Evolutionary conservation across 64 coral and sea anemone genomes (phyloP).

Genomic region (Platygyra sinensis): DNA sequence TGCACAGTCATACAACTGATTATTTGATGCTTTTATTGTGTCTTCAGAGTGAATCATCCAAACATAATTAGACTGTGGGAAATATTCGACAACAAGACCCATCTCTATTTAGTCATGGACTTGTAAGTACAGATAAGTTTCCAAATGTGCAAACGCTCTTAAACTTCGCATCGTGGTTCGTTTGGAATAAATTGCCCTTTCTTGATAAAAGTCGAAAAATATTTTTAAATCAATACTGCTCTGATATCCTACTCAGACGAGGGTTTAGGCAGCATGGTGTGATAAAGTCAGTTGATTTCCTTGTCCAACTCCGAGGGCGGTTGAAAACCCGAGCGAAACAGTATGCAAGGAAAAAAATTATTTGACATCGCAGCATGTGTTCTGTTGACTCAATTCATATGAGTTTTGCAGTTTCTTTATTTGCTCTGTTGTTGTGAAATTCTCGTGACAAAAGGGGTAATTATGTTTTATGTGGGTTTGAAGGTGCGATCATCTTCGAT

Average conservation of each 20-base stretch:
- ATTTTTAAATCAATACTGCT: too few relatives aligned
- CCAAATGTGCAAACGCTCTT: too few relatives aligned
- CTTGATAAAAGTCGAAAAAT: neutral
- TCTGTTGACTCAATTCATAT: neutral
- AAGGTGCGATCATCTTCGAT: neutral
- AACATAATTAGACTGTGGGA: conserved; percentile 95
- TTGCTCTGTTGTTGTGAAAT: neutral
- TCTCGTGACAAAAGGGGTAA: neutral
- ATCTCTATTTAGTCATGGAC: conserved; percentile 98
- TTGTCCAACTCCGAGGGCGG: neutral
- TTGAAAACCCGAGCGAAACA: neutral
- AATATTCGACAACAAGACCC: conserved; percentile 95
- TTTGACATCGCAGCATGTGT: neutral
- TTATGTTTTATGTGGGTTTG: neutral
- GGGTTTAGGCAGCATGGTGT: neutral
- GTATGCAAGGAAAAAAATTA: neutral
- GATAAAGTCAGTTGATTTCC: neutral
- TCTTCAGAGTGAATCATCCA: conserved; percentile 80
- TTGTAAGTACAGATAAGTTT: conserved; percentile 76
- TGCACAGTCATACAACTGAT: neutral
- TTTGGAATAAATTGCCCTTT: neutral
- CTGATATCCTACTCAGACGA: too few relatives aligned
- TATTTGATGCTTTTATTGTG: neutral
- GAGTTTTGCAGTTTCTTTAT: neutral
- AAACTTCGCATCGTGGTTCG: neutral